phyloP scores from a whole-genome alignment of 2,113 vertebrate genomes.

The Chrysemys picta region DNA sequence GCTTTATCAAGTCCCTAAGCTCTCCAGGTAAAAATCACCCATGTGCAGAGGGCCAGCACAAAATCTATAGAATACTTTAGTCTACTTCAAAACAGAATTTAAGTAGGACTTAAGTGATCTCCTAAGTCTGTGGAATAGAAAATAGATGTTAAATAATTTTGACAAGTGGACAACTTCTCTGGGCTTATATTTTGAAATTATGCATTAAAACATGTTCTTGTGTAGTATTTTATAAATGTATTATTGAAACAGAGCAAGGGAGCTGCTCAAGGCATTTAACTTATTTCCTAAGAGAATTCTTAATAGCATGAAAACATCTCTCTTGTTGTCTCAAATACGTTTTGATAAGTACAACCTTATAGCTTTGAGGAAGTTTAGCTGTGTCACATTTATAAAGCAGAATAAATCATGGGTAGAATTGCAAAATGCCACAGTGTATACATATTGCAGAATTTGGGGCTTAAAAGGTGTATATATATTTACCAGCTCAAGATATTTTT shows the following conservation, averaged over 20 bases:
- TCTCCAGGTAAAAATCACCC: not conserved
- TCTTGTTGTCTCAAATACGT: not conserved
- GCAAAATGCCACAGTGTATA: not conserved
- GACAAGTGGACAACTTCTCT: not conserved
- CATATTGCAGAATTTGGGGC: not conserved
- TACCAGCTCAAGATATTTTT: not conserved
- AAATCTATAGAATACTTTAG: too few relatives aligned
- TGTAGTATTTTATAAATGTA: not conserved
- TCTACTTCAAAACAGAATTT: not conserved
- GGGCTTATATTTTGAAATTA: not conserved
- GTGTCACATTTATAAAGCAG: not conserved
- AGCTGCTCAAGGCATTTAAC: not conserved
- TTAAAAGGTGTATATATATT: not conserved
- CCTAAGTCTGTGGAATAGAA: not conserved
- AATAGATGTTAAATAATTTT: conserved; percentile 14
- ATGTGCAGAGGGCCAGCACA: too few relatives aligned
- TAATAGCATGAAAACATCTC: not conserved
- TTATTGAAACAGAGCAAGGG: not conserved
- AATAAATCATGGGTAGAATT: not conserved
- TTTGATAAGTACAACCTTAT: not conserved
- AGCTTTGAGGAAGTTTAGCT: not conserved
- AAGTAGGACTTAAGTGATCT: not conserved
- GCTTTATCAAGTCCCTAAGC: not conserved
- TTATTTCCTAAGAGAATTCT: not conserved
- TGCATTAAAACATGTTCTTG: not conserved